phyloP scores from a whole-genome alignment of 2,888 invertebrate genomes.

The Azorinus chamasolen region DNA sequence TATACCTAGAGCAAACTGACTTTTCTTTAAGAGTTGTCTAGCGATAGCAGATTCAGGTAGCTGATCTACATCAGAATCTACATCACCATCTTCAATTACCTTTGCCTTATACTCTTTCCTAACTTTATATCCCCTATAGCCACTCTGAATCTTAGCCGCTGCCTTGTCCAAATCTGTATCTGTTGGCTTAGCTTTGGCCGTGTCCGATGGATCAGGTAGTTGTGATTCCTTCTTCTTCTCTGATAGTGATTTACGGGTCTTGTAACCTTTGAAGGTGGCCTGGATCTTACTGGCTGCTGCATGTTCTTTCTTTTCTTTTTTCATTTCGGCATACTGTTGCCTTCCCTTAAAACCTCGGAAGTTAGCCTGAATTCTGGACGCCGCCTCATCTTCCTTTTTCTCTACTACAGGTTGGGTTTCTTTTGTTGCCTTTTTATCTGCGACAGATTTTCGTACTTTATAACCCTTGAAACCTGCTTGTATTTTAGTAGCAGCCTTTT shows the following conservation, averaged over 20 bases:
- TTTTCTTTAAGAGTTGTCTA: conserved; percentile 33
- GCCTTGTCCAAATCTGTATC: conserved; percentile 42
- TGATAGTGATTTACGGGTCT: conserved; percentile 28
- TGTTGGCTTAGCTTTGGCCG: neutral
- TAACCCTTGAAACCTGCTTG: conserved; percentile 52
- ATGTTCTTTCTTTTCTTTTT: conserved; percentile 12
- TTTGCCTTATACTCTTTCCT: conserved; percentile 54
- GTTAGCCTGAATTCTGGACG: conserved; percentile 49
- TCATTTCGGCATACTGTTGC: conserved; percentile 24
- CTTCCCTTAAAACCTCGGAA: conserved; percentile 50
- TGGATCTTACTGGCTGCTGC: conserved; percentile 58
- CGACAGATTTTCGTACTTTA: conserved; percentile 24
- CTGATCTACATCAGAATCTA: conserved; percentile 41
- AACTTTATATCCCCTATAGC: conserved; percentile 53
- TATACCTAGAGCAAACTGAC: conserved; percentile 30
- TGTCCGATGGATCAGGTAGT: conserved; percentile 38
- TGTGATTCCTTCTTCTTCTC: conserved; percentile 36
- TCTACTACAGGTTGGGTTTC: neutral
- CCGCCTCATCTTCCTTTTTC: conserved; percentile 14
- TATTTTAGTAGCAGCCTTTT: conserved; percentile 36
- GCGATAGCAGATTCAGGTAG: conserved; percentile 47
- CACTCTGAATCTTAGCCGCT: conserved; percentile 56
- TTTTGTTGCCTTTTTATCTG: neutral
- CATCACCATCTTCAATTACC: conserved; percentile 43
- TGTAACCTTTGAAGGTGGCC: conserved; percentile 46